Evolutionary conservation across 2,888 invertebrate species (phyloP).

Genomic region (Melitaea athalia): DNA sequence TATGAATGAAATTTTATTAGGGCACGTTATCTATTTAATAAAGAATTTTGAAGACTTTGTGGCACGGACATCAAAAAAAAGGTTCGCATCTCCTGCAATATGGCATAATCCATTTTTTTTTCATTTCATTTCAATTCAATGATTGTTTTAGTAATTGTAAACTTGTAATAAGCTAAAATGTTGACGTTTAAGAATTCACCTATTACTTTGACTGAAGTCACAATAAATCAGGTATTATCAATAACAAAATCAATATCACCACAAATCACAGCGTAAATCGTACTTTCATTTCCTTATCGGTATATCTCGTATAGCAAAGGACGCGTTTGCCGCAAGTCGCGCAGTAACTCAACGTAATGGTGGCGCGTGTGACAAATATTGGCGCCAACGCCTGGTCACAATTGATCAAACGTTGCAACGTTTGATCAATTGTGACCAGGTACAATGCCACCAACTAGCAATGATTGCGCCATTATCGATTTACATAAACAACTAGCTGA

Average conservation of each 20-base stretch:
- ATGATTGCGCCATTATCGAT: constrained; percentile 5
- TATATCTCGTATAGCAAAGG: background rate
- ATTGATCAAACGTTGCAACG: too few species aligned
- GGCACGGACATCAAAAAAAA: too few species aligned
- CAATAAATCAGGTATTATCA: background rate
- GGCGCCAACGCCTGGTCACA: too few species aligned
- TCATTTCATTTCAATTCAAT: too few species aligned
- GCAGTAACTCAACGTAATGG: constrained; percentile 10
- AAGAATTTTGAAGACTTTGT: too few species aligned
- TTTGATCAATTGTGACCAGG: constrained; percentile 9
- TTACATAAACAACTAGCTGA: background rate
- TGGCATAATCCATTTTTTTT: too few species aligned
- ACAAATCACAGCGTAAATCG: background rate
- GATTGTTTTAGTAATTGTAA: too few species aligned
- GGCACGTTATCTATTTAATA: too few species aligned
- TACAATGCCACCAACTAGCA: constrained; percentile 4
- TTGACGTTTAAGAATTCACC: too few species aligned
- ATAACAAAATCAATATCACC: constrained; percentile 4
- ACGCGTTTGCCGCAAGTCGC: constrained; percentile 6
- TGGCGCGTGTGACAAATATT: constrained; percentile 12
- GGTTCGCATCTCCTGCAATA: too few species aligned
- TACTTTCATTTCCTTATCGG: background rate
- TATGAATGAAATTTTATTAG: too few species aligned
- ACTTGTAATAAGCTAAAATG: too few species aligned
- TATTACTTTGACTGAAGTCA: background rate